Base-by-base conservation (phyloP, 1,140 invertebrate genomes). In the Phocides pigmalion region DNA sequence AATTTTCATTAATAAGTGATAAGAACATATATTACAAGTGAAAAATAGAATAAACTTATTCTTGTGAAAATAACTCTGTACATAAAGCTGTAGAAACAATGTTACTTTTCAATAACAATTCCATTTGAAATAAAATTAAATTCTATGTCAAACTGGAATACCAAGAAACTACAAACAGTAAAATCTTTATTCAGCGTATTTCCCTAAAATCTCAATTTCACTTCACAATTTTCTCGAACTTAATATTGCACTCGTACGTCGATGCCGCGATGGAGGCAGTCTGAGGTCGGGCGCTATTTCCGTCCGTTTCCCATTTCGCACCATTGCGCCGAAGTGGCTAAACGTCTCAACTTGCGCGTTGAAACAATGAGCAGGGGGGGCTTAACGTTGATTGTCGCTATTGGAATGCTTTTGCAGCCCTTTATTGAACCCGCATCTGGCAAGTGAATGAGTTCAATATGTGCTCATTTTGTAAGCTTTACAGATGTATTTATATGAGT, bases 271-370 rank as follows among this genome's bases (percentile, higher is more conserved):
- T 20, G 56, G 20, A 42, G 51, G 11, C 41, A 44, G 41, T 14
- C 16, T 35, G 25, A 46, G 54, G 25, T 59, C 54, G 42, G 37
- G 46, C 46, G 56, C 56, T 59, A 59, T 59, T 59, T 59, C 16
- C 56, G 5, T 14, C 42, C 25, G 25, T 32, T 46, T 46, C 28
- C 56, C 56, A 46, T 59, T 58, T 58, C 41, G 54, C 54, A 22
- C 54, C 41, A 58, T 32, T 44, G 54, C 41, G 19, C 14, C 54
- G 15, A 56, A 56, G 39, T 58, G 54, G 39, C 14, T 58, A 17
- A 58, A 46, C 22, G 20, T 42, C 53, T 56, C 53, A 56, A 39
- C 6, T 42, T 56, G 54, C 39, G 54, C 22, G 54, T 58, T 58
- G 54, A 46, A 58, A 49, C 54, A 58, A 58, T 58, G 46, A 44